phyloP scores from a whole-genome alignment of 2,113 vertebrate species.

The Cepphus grylle region DNA sequence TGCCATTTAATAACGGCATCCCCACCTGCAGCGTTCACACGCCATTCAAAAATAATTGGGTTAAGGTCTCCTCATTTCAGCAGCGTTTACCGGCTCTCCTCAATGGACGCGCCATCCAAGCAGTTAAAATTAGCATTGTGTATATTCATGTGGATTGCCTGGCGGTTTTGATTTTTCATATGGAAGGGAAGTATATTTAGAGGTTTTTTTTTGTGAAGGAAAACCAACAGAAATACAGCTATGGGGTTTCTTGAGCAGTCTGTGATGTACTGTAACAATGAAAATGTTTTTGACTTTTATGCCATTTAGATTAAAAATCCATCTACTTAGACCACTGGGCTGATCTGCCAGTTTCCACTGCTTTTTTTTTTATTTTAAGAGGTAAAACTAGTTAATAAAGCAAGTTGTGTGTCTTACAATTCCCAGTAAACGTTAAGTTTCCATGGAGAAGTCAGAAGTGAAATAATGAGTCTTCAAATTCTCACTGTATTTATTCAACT shows the following conservation, averaged over 20 bases:
- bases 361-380: neutral
- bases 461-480: neutral
- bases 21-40: slow-evolving; percentile 28
- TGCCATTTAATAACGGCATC: slow-evolving; percentile 68
- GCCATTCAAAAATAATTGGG: slow-evolving; percentile 39
- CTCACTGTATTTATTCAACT: neutral
- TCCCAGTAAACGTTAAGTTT: neutral
- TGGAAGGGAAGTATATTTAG: neutral
- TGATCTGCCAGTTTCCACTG: neutral
- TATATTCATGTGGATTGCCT: neutral
- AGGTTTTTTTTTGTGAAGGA: neutral
- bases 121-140: neutral
- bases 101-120: neutral
- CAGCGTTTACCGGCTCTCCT: neutral
- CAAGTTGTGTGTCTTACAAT: neutral
- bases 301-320: neutral
- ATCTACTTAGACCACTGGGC: neutral
- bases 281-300: neutral
- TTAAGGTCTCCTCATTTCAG: neutral
- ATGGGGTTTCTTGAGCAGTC: neutral
- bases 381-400: neutral
- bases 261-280: neutral
- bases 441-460: neutral
- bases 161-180: neutral
- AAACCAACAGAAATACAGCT: neutral